phyloP scores from a whole-genome alignment of 2,888 invertebrate genomes.

The Ichneumoninae sp. region DNA sequence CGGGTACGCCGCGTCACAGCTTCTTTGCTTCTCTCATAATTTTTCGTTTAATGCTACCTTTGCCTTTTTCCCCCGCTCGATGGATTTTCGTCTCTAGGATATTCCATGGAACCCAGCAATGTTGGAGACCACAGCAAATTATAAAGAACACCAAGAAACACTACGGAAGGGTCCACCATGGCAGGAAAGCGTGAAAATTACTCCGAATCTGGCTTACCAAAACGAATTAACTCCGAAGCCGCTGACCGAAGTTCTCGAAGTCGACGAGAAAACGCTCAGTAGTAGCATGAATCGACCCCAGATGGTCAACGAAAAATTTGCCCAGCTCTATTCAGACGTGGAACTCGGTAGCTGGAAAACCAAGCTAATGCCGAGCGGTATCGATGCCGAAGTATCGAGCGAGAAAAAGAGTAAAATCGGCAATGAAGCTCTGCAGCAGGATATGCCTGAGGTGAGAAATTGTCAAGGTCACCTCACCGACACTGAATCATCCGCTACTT shows the following conservation, averaged over 20 bases:
- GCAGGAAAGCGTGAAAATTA: constrained; percentile 88
- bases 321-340: constrained; percentile 89
- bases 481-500: constrained; percentile 3
- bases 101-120: constrained; percentile 22
- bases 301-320: constrained; percentile 90
- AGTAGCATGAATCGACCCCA: constrained; percentile 86
- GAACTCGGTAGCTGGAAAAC: constrained; percentile 87
- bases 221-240: constrained; percentile 88
- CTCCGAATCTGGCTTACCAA: constrained; percentile 89
- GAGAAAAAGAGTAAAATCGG: constrained; percentile 84
- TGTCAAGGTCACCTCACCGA: constrained; percentile 27
- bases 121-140: neutral
- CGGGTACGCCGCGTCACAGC: constrained; percentile 64
- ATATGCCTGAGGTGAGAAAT: constrained; percentile 77
- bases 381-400: constrained; percentile 79
- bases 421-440: constrained; percentile 78
- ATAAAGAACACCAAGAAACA: constrained; percentile 58
- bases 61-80: neutral
- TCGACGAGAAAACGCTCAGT: constrained; percentile 87
- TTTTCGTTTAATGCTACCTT: neutral
- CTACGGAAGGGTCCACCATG: constrained; percentile 87
- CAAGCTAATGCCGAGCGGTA: constrained; percentile 88
- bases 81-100: constrained; percentile 15
- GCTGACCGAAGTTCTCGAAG: constrained; percentile 87
- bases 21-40: neutral